phyloP scores from a whole-genome alignment of 37 sponge, comb jelly and placozoan genomes.

The Hormiphora californensis region DNA sequence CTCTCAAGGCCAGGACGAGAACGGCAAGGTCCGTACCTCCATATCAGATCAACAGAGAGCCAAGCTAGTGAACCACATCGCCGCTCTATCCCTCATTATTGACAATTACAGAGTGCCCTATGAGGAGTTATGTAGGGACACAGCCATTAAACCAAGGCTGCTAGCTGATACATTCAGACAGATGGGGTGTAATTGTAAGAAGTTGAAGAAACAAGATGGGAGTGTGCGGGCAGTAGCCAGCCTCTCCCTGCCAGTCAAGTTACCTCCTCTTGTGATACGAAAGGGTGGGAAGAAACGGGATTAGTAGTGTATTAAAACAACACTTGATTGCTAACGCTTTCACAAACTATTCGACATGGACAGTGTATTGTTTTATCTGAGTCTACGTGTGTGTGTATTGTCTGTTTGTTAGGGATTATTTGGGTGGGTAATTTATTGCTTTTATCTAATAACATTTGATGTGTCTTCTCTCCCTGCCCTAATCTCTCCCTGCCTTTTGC shows the following conservation, averaged over 20 bases:
- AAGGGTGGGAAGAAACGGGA: slow-evolving; percentile 47
- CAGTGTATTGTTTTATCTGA: neutral
- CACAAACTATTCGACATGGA: too few relatives aligned
- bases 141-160: neutral
- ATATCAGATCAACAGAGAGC: slow-evolving; percentile 16
- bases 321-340: too few relatives aligned
- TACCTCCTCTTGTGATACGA: neutral
- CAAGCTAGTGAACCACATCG: neutral
- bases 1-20: slow-evolving; percentile 3
- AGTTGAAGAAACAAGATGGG: neutral
- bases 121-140: neutral
- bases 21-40: slow-evolving; percentile 32
- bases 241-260: neutral
- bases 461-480: too few relatives aligned
- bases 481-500: too few relatives aligned
- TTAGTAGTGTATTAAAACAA: too few relatives aligned
- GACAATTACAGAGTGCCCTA: slow-evolving; percentile 10
- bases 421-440: neutral
- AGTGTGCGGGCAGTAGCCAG: neutral
- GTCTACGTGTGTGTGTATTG: neutral
- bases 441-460: too few relatives aligned
- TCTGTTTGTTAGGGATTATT: neutral
- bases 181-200: slow-evolving; percentile 10
- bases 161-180: neutral
- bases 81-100: neutral